A percentile compares a stretch with the other conserved stretches of the same genome.
Evolutionary conservation across 2,113 vertebrate genomes (phyloP).

Genomic region (Psammodynastes pulverulentus): DNA sequence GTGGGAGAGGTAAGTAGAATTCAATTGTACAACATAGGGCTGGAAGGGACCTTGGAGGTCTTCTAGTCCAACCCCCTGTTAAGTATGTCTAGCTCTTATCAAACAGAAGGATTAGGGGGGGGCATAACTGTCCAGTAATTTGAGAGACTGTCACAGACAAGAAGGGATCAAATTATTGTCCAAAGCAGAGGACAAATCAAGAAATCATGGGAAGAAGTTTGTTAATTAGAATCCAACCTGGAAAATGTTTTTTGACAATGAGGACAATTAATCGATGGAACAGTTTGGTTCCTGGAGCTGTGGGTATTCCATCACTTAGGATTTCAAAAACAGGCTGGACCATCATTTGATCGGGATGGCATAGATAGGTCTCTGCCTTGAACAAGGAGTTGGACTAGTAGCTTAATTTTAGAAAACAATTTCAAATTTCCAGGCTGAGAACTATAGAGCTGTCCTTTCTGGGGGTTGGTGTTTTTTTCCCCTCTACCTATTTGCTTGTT

Average conservation of each 20-base stretch:
- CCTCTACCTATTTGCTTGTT: background rate
- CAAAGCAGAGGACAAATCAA: background rate
- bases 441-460: background rate
- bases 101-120: background rate
- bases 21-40: background rate
- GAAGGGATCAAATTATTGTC: background rate
- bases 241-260: background rate
- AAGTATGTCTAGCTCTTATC: background rate
- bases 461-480: background rate
- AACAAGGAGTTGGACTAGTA: background rate
- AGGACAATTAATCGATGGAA: background rate
- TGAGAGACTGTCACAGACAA: background rate
- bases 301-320: background rate
- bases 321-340: background rate
- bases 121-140: background rate
- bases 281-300: background rate
- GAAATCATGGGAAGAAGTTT: background rate
- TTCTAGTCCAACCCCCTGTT: background rate
- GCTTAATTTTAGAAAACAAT: background rate
- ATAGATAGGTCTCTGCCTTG: background rate
- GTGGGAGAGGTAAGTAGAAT: slow-evolving; percentile 46
- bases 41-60: background rate
- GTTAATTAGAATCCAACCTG: background rate
- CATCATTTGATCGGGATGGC: background rate
- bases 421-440: background rate